Conservation (phyloP, 1,140 invertebrate species). For the Apolygus lucorum region DNA sequence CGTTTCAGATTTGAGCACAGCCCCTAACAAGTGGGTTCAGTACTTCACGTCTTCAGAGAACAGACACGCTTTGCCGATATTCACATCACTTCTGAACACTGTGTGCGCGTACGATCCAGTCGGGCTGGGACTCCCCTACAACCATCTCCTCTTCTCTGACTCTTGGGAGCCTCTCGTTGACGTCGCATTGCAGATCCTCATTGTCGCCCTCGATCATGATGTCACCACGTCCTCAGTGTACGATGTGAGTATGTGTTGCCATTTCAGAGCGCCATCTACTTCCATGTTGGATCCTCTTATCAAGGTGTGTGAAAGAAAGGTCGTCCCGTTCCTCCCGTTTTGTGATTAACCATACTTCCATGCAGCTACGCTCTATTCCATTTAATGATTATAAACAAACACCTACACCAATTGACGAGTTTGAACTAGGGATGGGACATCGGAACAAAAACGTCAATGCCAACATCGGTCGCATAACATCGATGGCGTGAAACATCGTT, state of each 20-base stretch:
- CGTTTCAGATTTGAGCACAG: constrained; percentile 36
- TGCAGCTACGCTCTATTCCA: constrained; percentile 1
- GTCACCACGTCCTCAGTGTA: constrained; percentile 44
- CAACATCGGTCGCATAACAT: too few relatives aligned
- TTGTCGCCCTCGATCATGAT: constrained; percentile 91
- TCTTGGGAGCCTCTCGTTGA: constrained; percentile 91
- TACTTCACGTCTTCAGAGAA: constrained; percentile 47
- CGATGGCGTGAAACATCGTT: too few relatives aligned
- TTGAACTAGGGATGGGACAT: too few relatives aligned
- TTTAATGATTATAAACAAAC: neutral
- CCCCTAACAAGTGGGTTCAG: constrained; percentile 46
- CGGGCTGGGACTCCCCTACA: constrained; percentile 93
- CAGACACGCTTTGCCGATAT: constrained; percentile 89
- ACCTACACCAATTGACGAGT: too few relatives aligned
- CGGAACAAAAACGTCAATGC: too few relatives aligned
- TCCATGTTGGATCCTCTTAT: too few relatives aligned
- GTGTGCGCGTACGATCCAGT: constrained; percentile 97
- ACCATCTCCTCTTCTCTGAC: constrained; percentile 94
- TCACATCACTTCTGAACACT: constrained; percentile 94
- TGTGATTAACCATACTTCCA: too few relatives aligned
- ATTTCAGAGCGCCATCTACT: too few relatives aligned
- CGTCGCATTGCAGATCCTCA: constrained; percentile 88
- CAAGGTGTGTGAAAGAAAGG: too few relatives aligned
- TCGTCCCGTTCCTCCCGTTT: too few relatives aligned
- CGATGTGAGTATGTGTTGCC: constrained; percentile 42